Evolutionary conservation across 2,113 vertebrate genomes (phyloP).

Genomic region (Platichthys flesus): DNA sequence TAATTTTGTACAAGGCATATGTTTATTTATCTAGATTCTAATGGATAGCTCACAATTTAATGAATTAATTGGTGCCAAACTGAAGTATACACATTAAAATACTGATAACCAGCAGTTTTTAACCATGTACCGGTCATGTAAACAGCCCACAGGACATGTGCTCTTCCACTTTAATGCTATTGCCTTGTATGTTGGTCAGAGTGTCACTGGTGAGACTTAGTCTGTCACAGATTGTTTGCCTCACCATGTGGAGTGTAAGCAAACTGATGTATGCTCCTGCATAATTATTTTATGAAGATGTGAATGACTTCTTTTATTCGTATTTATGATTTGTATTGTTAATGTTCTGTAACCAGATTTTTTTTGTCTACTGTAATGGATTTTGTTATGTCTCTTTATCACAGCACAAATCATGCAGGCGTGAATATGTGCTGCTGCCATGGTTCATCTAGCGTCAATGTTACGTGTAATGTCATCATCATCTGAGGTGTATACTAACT

Average conservation of each 20-base stretch:
- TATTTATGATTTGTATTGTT: slow-evolving; percentile 51
- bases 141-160: slow-evolving; percentile 23
- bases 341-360: slow-evolving; percentile 35
- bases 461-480: slow-evolving; percentile 35
- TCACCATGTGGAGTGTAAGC: slow-evolving; percentile 15
- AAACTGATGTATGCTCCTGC: slow-evolving; percentile 16
- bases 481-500: slow-evolving; percentile 38
- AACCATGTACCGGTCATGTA: slow-evolving; percentile 8
- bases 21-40: slow-evolving; percentile 31
- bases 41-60: slow-evolving; percentile 2
- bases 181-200: slow-evolving; percentile 38
- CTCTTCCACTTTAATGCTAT: slow-evolving; percentile 39
- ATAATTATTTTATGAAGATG: slow-evolving; percentile 35
- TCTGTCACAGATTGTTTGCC: slow-evolving; percentile 22
- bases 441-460: slow-evolving; percentile 28
- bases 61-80: slow-evolving; percentile 3
- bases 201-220: slow-evolving; percentile 33
- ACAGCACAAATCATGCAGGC: slow-evolving; percentile 72
- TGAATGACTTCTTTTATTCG: slow-evolving; percentile 15
- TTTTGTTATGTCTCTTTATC: slow-evolving; percentile 33
- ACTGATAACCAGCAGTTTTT: background rate
- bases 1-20: slow-evolving; percentile 16
- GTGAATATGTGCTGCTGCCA: slow-evolving; percentile 62
- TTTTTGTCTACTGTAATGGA: slow-evolving; percentile 12
- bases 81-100: background rate